These are phyloP conservation scores for Neodiprion lecontei DNA, from an alignment of 1,140 invertebrate genomes.

Conservation along the genomic window DNA sequence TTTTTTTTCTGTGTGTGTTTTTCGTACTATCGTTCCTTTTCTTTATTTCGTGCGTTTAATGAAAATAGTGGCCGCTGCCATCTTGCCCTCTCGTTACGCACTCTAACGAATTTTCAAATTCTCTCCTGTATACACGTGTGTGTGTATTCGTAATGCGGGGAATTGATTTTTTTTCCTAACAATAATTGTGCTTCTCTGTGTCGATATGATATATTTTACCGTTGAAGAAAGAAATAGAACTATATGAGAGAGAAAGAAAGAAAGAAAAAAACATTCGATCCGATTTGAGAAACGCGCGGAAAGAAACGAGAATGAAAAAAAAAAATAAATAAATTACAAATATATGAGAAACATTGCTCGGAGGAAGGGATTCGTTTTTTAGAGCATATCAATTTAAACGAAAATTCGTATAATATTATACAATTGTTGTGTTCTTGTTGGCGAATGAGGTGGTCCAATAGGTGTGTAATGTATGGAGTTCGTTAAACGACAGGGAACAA, in stretches of 20 bases:
- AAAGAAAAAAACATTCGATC: not conserved
- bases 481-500: not conserved
- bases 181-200: not conserved
- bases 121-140: constrained; percentile 20
- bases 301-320: not conserved
- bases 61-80: constrained; percentile 52
- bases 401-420: not conserved
- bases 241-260: constrained; percentile 18
- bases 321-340: not conserved
- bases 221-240: constrained; percentile 20
- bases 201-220: not conserved
- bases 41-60: not conserved
- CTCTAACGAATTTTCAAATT: not conserved
- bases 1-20: not conserved
- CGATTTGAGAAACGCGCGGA: too few species aligned
- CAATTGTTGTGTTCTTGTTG: not conserved
- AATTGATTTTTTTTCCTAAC: not conserved
- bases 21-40: not conserved
- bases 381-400: too few species aligned
- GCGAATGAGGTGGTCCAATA: not conserved
- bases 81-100: constrained; percentile 58
- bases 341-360: too few species aligned
- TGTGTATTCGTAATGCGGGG: not conserved
- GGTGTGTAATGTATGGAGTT: too few species aligned
- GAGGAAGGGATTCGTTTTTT: too few species aligned